These are phyloP conservation scores for Cryptocephalus primarius DNA, from an alignment of 2,888 invertebrate genomes.

Conservation along the genomic window DNA sequence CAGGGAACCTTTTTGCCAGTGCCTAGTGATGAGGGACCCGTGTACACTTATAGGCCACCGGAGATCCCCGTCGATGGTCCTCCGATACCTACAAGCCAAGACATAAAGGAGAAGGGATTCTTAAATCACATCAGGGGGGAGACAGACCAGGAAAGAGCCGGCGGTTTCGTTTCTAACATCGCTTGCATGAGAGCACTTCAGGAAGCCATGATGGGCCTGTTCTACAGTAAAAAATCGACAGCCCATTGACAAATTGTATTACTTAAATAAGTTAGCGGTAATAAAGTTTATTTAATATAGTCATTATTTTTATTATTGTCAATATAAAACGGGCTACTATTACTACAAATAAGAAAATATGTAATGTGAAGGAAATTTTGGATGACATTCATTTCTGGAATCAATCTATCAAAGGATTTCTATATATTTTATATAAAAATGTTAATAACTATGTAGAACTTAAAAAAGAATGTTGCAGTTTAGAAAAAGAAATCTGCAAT, in stretches of 20 bases:
- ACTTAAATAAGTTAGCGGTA: too few species aligned
- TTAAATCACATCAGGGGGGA: constrained; percentile 65
- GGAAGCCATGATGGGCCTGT: constrained; percentile 76
- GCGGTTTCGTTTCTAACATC: constrained; percentile 73
- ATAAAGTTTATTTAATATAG: neutral
- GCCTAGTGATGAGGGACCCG: constrained; percentile 66
- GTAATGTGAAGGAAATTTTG: too few species aligned
- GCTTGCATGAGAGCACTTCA: constrained; percentile 81
- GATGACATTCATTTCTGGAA: too few species aligned
- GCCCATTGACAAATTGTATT: constrained; percentile 1
- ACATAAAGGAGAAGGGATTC: constrained; percentile 58
- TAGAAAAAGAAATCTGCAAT: too few species aligned
- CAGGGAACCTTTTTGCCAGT: constrained; percentile 54
- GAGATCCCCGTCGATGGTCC: constrained; percentile 62
- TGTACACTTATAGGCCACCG: constrained; percentile 57
- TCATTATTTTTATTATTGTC: neutral
- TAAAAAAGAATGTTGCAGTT: too few species aligned
- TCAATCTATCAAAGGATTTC: too few species aligned
- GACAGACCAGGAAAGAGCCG: constrained; percentile 65
- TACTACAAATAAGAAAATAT: neutral
- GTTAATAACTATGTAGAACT: too few species aligned
- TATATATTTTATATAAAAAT: too few species aligned
- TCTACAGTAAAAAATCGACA: constrained; percentile 27
- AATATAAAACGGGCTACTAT: neutral
- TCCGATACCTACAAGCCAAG: constrained; percentile 49